These are phyloP conservation scores for Bombus sibiricus DNA, from an alignment of 1,140 invertebrate species.

Conservation along the genomic window DNA sequence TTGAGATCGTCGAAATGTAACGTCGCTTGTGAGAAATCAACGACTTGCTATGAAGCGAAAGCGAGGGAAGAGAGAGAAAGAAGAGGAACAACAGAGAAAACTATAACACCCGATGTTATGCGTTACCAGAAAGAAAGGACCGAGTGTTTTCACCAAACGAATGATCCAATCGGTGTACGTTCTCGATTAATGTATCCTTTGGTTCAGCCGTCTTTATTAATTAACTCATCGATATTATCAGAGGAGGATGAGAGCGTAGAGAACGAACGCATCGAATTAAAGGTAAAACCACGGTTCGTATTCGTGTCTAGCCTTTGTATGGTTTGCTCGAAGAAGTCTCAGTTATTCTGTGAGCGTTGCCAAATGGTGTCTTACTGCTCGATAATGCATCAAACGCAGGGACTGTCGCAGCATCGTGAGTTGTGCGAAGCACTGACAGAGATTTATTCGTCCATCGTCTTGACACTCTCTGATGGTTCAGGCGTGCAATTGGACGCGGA, in stretches of 20 bases:
- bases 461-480: constrained; percentile 77
- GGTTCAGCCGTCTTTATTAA: neutral
- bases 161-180: constrained; percentile 56
- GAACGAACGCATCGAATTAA: constrained; percentile 69
- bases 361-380: constrained; percentile 84
- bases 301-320: constrained; percentile 78
- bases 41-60: neutral
- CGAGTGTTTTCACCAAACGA: neutral
- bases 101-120: neutral
- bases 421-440: constrained; percentile 78
- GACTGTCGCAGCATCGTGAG: constrained; percentile 78
- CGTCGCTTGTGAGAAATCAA: neutral
- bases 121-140: neutral
- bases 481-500: constrained; percentile 83
- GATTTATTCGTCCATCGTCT: constrained; percentile 58
- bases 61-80: neutral
- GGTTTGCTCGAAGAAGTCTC: constrained; percentile 73
- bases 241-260: constrained; percentile 50
- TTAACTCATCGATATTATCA: neutral
- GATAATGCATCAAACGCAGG: constrained; percentile 78
- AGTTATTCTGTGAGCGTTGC: constrained; percentile 79
- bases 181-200: constrained; percentile 64
- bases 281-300: constrained; percentile 73
- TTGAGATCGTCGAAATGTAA: neutral
- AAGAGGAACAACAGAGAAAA: neutral